These are phyloP conservation scores for Coleophora deauratella DNA, from an alignment of 2,888 invertebrate species.

Conservation along the genomic window DNA sequence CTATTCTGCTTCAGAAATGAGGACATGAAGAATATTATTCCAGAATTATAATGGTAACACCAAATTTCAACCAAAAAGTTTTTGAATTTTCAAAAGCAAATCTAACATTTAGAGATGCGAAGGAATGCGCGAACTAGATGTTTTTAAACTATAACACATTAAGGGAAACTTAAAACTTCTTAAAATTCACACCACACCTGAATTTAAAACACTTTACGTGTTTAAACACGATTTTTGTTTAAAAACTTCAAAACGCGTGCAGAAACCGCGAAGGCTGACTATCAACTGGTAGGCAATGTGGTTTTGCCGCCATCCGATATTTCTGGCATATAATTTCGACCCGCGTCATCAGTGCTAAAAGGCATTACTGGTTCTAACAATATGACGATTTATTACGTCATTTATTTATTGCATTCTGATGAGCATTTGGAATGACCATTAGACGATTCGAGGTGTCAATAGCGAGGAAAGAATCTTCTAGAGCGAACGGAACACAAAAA, in stretches of 20 bases:
- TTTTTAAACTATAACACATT: too few species aligned
- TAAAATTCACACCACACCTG: constrained; percentile 1
- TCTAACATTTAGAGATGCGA: constrained; percentile 5
- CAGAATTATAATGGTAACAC: neutral
- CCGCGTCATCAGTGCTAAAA: constrained; percentile 13
- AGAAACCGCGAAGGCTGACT: constrained; percentile 17
- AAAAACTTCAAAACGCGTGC: constrained; percentile 13
- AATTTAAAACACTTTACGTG: constrained; percentile 4
- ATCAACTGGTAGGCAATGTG: constrained; percentile 14
- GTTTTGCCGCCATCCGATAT: constrained; percentile 20
- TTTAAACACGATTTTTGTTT: constrained; percentile 1
- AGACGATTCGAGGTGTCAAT: too few species aligned
- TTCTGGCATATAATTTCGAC: constrained; percentile 12
- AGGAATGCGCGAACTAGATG: too few species aligned
- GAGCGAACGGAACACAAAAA: too few species aligned
- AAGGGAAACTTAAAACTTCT: neutral
- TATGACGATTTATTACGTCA: constrained; percentile 13
- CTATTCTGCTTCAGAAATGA: too few species aligned
- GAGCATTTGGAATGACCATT: too few species aligned
- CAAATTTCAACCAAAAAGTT: constrained; percentile 2
- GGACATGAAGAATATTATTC: too few species aligned
- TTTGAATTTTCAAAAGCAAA: too few species aligned
- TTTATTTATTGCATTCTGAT: constrained; percentile 21
- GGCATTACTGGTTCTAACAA: too few species aligned
- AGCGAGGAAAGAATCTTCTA: too few species aligned